Evolutionary conservation across 2,113 vertebrate genomes (phyloP), one percentile per base, ranked within the genome.

Genomic region (Pygoscelis adeliae): DNA sequence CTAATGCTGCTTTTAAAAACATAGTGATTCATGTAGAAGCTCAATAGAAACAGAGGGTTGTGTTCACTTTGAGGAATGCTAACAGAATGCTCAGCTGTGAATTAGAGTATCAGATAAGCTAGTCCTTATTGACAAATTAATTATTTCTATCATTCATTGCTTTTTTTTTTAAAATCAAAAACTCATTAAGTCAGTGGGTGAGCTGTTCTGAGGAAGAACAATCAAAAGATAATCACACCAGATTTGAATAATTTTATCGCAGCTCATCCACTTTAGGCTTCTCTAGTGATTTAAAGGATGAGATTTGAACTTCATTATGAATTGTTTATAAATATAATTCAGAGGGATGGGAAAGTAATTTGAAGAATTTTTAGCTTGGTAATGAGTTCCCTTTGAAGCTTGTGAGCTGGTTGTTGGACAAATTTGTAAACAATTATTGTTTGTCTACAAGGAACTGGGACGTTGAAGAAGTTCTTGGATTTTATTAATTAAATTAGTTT

Each of bases 361-460:
- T 97, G 94, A 97, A 98, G 96, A 97, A 97, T 97, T 97, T 97
- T 92, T 91, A 96, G 93, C 66, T 69, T 94, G 53, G 53, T 98
- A 98, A 98, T 97, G 98, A 98, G 95, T 86, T 97, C 90, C 22
- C 92, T 97, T 98, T 98, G 98, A 98, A 98, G 93, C 89, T 95
- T 95, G 56, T 89, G 87, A 98, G 87, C 66, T 87, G 53, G 72
- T 93, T 93, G 93, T 95, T 96, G 84, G 93, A 98, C 92, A 97
- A 96, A 98, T 98, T 96, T 97, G 94, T 97, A 96, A 97, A 97
- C 97, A 98, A 97, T 97, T 96, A 92, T 53, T 93, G 53, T 67
- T 94, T 97, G 91, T 95, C 94, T 97, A 90, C 92, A 91, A 94
- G 74, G 94, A 98, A 90, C n/a, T 87, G 94, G 62, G 91, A 91